A percentile compares a stretch with the other conserved stretches of the same genome.
Evolutionary conservation across 2,113 vertebrate species (phyloP).

Genomic region (Thomomys bottae): DNA sequence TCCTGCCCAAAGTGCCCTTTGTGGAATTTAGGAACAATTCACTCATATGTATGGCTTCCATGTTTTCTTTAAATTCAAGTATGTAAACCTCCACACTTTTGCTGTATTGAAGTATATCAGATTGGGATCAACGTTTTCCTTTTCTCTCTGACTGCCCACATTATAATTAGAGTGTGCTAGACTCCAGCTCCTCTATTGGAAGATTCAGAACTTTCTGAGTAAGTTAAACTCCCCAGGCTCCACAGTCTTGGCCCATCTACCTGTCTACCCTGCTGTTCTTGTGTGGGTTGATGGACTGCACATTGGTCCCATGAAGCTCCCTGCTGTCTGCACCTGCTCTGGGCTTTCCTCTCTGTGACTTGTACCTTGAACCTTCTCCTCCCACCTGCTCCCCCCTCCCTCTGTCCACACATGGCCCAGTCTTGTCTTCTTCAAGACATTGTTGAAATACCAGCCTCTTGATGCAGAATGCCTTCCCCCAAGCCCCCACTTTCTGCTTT

Average conservation of each 20-base stretch:
- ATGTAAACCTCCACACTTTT: neutral
- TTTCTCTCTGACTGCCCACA: neutral
- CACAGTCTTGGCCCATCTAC: too few species aligned
- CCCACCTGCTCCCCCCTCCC: neutral
- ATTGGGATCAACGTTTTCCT: neutral
- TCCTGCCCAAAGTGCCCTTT: neutral
- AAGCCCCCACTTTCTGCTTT: neutral
- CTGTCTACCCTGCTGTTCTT: neutral
- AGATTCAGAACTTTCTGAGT: neutral
- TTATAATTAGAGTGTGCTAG: neutral
- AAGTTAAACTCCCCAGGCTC: neutral
- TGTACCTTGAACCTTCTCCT: neutral
- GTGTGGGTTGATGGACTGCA: fast-evolving
- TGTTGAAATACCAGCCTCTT: neutral
- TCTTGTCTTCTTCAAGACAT: neutral
- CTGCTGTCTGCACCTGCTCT: neutral
- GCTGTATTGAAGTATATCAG: neutral
- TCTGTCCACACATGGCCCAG: neutral
- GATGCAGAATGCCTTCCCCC: neutral
- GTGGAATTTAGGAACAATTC: neutral
- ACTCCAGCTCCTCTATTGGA: neutral
- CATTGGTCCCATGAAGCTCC: neutral
- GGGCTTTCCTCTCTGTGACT: neutral
- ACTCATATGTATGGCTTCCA: neutral
- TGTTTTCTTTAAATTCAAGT: neutral